phyloP scores from a whole-genome alignment of 2,888 invertebrate species.

The Andrena dorsata region DNA sequence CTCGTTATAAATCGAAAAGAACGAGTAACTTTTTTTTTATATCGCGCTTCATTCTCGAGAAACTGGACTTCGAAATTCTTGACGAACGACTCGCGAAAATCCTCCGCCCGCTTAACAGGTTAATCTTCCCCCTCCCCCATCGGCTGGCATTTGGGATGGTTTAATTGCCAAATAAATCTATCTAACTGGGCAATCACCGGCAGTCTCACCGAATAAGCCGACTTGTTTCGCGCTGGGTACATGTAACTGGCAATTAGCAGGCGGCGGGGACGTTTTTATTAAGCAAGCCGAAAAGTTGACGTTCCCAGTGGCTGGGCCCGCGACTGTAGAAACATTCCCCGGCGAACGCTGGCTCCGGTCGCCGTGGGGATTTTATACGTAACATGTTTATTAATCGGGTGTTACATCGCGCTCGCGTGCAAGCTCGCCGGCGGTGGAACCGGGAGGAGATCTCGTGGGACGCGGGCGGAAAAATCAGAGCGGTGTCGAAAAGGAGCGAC shows the following conservation, averaged over 20 bases:
- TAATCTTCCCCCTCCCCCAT: conserved; percentile 33
- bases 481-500: conserved; percentile 31
- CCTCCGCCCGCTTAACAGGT: not conserved
- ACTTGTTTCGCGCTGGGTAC: conserved; percentile 33
- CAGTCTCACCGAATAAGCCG: conserved; percentile 28
- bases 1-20: too few relatives aligned
- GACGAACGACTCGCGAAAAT: not conserved
- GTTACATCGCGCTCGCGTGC: not conserved
- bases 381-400: conserved; percentile 39
- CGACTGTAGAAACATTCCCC: conserved; percentile 6
- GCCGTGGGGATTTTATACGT: conserved; percentile 14
- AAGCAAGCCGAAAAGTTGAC: conserved; percentile 32
- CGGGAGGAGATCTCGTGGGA: not conserved
- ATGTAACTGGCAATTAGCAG: conserved; percentile 35
- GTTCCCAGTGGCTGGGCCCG: not conserved
- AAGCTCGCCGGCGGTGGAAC: not conserved
- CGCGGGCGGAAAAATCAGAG: conserved; percentile 36
- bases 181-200: conserved; percentile 37
- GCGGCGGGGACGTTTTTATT: conserved; percentile 28
- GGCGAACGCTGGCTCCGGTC: not conserved
- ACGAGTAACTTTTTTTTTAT: too few relatives aligned
- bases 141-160: conserved; percentile 12
- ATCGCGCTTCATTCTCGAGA: too few relatives aligned
- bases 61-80: too few relatives aligned
- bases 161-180: conserved; percentile 61